Evolutionary conservation across 2,888 invertebrate species (phyloP), one percentile per base, ranked within the genome.

Genomic region (Allygus modestus): DNA sequence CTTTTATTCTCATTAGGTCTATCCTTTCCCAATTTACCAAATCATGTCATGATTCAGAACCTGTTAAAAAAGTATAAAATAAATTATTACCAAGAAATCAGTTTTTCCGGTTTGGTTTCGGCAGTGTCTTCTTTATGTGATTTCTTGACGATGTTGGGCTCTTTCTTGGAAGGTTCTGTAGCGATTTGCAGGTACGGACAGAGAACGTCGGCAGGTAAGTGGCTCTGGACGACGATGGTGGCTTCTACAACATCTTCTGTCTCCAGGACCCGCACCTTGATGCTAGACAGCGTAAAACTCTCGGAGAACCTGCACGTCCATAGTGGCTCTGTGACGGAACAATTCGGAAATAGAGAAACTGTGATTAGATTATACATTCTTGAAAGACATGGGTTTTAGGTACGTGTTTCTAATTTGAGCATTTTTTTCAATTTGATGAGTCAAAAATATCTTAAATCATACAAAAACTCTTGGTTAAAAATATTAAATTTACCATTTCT

Each of bases 201-300:
- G 0, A 92, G 90, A 33, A 96, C 92, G 85, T 94, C 94, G 87
- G 95, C 93, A 0, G 94, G 94, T 88, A 94, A 92, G 86, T 92
- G 91, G 86, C 93, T 94, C 84, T 92, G 92, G 51, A 94, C 86
- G 81, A 91, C 91, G 0, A 94, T 89, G 84, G 92, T 92, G 5
- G 93, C 92, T 83, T 91, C 90, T 26, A 94, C 91, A 31, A 91
- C 89, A 85, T 92, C 92, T 88, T 94, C 93, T 41, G 71, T 71
- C 69, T 85, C 85, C 77, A 85, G 54, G 15, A 83, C 85, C 94
- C 92, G 89, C 73, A 93, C 90, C 31, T 91, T 91, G 85, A 92
- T 92, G 41, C 92, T 92, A 82, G 92, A 90, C 81, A 94, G 89
- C 87, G 92, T 91, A 88, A 94, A 93, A 87, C 92, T 92, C 86